Evolutionary conservation across 30 jellyfish, hydroid and myxozoan genomes (phyloP).

Genomic region (Phacellophora camtschatica): DNA sequence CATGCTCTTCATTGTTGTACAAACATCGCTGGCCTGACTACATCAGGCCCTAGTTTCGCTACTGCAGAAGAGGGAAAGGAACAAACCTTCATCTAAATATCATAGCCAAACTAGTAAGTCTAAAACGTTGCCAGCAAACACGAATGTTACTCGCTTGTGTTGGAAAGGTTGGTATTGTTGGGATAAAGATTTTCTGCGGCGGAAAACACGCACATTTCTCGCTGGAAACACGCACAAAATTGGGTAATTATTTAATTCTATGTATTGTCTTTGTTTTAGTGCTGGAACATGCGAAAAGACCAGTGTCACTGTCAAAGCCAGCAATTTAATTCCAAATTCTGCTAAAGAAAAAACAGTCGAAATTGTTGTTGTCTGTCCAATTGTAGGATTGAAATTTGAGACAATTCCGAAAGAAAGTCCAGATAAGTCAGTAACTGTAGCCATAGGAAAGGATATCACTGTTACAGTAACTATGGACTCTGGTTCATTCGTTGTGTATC

Average conservation of each 20-base stretch:
- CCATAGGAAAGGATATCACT: neutral
- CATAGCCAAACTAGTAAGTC: too few species aligned
- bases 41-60: too few species aligned
- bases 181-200: too few species aligned
- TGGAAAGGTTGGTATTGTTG: too few species aligned
- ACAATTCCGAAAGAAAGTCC: neutral
- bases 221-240: neutral
- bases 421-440: neutral
- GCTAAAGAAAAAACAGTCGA: neutral
- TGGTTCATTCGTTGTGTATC: conserved; percentile 40
- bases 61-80: too few species aligned
- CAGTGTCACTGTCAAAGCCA: conserved; percentile 19
- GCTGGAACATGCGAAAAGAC: neutral
- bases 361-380: conserved; percentile 42
- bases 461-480: neutral
- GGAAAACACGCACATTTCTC: too few species aligned
- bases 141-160: too few species aligned
- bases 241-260: neutral
- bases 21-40: too few species aligned
- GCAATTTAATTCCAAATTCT: conserved; percentile 2
- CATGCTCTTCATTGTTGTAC: too few species aligned
- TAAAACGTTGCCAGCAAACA: too few species aligned
- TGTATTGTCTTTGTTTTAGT: neutral
- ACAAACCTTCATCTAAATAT: too few species aligned
- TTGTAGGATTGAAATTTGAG: neutral